Base-by-base conservation (phyloP, 1,140 invertebrate species). In the Proctacanthus coquilletti region DNA sequence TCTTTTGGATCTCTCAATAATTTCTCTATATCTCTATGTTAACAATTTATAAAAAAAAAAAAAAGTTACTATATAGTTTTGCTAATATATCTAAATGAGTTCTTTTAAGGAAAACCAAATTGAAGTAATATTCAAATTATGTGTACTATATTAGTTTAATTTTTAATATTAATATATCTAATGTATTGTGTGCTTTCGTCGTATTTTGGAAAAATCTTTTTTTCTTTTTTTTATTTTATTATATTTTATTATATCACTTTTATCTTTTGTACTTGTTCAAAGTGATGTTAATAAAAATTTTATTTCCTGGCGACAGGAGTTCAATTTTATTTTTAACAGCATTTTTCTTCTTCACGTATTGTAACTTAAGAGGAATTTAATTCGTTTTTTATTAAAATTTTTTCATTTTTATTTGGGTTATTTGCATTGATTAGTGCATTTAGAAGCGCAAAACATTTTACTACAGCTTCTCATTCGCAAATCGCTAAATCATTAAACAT, bases 1-100 rank as follows among this genome's bases (percentile, higher is more conserved):
- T 13, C 30, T 32, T 27, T 27, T 27, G 23, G 23, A 27, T 27
- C 23, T 27, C 23, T 27, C 23, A n/a, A n/a, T n/a, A n/a, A n/a
- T n/a, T n/a, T n/a, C n/a, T n/a, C n/a, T n/a, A 9, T 27, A 27
- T 27, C 23, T 27, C 23, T 27, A 13, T 27, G 23, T 27, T 27
- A 9, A 9, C n/a, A n/a, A n/a, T n/a, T n/a, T n/a, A n/a, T n/a
- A n/a, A n/a, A n/a, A n/a, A n/a, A n/a, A n/a, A n/a, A n/a, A n/a
- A n/a, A n/a, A n/a, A n/a, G n/a, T n/a, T n/a, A n/a, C n/a, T n/a
- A n/a, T n/a, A n/a, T n/a, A n/a, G n/a, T n/a, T n/a, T n/a, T n/a
- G n/a, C n/a, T 27, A 27, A 27, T 27, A 27, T 9, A 27, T 27
- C 23, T 27, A 13, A 27, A 27, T 27, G 13, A 9, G 8, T 27